Evolutionary conservation across 1,140 invertebrate species (phyloP), one percentile per base, ranked within the genome.

Genomic region (Delia radicum): DNA sequence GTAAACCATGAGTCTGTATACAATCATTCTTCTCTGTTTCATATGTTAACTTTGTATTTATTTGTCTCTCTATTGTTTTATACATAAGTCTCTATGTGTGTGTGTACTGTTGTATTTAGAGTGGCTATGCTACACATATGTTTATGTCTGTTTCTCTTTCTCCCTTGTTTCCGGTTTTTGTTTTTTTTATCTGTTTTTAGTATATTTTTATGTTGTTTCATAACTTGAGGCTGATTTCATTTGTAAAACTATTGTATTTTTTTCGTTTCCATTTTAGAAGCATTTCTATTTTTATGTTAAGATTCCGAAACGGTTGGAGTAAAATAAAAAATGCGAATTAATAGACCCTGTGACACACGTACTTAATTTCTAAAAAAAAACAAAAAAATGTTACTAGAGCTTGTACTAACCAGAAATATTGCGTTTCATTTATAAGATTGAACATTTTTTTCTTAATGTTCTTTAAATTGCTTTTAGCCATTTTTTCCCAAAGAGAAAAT

Each of bases 301-400:
- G 48, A 55, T n/a, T 21, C 48, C 48, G 18, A 21, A 55, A 55
- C 24, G 48, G 48, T 21, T 55, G 48, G 48, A 21, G n/a, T 21
- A 10, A 2, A 21, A 55, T 55, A 55, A 18, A 21, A 55, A n/a
- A 55, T 55, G n/a, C 18, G 48, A 55, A 55, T 55, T 55, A 55
- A 55, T 55, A 55, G 48, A 55, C 48, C 48, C n/a, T 55, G n/a
- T 55, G 48, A 55, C 48, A 55, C 48, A 55, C 48, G 48, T 55
- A 55, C 18, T 10, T 8, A 55, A 55, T 21, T 55, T 55, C 18
- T n/a, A n/a, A n/a, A n/a, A n/a, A n/a, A n/a, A n/a, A n/a, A n/a
- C n/a, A n/a, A n/a, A n/a, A n/a, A n/a, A n/a, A n/a, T n/a, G n/a
- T n/a, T n/a, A n/a, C n/a, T n/a, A n/a, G n/a, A n/a, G 10, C n/a